Conservation (phyloP, 2,797 vertebrate species). For the Potorous gilbertii region DNA sequence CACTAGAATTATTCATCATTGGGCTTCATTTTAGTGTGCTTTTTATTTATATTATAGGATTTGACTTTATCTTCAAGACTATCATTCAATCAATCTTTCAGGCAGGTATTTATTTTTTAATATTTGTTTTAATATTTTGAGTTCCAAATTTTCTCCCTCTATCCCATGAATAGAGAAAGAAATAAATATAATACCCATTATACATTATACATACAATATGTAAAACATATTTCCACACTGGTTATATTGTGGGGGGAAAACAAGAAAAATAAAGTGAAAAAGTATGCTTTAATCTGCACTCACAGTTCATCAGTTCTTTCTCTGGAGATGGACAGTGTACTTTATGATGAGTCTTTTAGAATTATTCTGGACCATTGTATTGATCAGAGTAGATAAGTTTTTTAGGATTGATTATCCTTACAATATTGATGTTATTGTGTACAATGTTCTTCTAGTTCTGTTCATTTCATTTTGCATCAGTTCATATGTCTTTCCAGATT, state of each 20-base stretch:
- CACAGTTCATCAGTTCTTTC: not conserved
- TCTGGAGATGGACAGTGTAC: not conserved
- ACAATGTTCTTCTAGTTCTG: not conserved
- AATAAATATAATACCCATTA: too few species aligned
- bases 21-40: not conserved
- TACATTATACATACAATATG: not conserved
- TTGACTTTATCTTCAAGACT: not conserved
- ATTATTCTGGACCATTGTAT: not conserved
- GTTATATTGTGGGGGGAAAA: not conserved
- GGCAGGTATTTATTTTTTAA: not conserved
- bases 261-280: not conserved
- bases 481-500: not conserved
- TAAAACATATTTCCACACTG: not conserved
- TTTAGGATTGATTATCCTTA: not conserved
- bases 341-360: not conserved
- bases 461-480: not conserved
- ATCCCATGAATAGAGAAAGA: not conserved
- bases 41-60: not conserved
- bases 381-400: not conserved
- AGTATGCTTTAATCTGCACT: not conserved
- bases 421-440: not conserved
- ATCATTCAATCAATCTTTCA: not conserved
- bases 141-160: not conserved
- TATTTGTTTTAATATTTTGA: not conserved
- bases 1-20: not conserved